Evolutionary conservation across 2,797 vertebrate genomes (phyloP), one percentile per base, ranked within the genome.

Genomic region (Echeneis naucrates): DNA sequence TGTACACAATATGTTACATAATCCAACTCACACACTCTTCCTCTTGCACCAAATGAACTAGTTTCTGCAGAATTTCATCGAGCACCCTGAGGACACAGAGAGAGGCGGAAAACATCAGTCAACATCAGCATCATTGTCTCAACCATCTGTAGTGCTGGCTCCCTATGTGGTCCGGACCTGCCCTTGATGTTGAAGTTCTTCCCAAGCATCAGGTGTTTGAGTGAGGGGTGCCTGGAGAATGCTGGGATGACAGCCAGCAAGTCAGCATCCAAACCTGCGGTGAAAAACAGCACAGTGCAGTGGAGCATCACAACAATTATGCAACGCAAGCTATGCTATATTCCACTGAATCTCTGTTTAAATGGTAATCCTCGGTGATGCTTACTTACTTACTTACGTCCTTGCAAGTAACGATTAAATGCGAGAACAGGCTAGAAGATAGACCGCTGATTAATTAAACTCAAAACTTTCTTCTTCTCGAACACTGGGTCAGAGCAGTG

Each of bases 101-200:
- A 74, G 57, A 76, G 68, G 60, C 58, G 75, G 72, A 59, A 64
- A 79, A 63, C 77, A 30, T 30, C 30, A 84, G 84, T 81, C 78
- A 78, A 88, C 80, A 85, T 86, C 53, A 54, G 83, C 45, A 62
- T 67, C 77, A 21, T 73, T 65, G 64, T 47, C 72, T 26, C 51
- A 53, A 40, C 81, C 86, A 79, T 82, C 83, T 87, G 85, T 14
- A 40, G 63, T 2, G 56, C 52, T 11, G 61, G 5, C 26, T 21
- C 65, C 48, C 59, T 2, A 11, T 3, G 11, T 9, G 54, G 21
- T 71, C 64, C 72, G 1, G 91, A 98, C 96, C 96, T 96, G 92
- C 96, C 95, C 93, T 98, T 98, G 92, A 97, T 95, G 77, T 95
- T 96, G 92, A 98, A 97, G 92, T 98, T 97, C 92, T 96, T 98